A percentile compares a stretch with the other conserved stretches of the same genome.
phyloP scores from a whole-genome alignment of 1,140 invertebrate species.

The Sweltsa coloradensis region DNA sequence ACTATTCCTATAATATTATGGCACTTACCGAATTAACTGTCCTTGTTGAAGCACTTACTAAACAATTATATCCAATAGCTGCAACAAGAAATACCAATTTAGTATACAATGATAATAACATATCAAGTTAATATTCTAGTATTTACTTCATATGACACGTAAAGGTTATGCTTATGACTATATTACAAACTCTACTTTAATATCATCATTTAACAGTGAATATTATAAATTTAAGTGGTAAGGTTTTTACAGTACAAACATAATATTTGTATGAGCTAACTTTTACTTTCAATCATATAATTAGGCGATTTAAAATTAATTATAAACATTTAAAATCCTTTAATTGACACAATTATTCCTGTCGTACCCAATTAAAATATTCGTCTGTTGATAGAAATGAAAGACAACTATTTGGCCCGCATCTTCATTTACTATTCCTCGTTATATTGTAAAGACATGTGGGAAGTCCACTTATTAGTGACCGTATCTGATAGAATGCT shows the following conservation, averaged over 20 bases:
- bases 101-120: not conserved
- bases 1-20: not conserved
- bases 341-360: not conserved
- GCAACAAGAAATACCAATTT: constrained; percentile 22
- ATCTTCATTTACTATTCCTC: not conserved
- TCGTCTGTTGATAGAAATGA: not conserved
- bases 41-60: constrained; percentile 71
- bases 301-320: too few species aligned
- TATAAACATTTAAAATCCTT: too few species aligned
- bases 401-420: not conserved
- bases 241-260: too few species aligned
- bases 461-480: too few species aligned
- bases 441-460: not conserved
- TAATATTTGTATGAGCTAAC: too few species aligned
- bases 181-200: not conserved
- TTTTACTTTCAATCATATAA: too few species aligned
- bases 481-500: too few species aligned
- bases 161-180: not conserved
- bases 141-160: not conserved
- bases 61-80: constrained; percentile 87
- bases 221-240: not conserved
- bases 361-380: not conserved
- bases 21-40: constrained; percentile 70
- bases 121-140: not conserved
- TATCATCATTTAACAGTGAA: not conserved